Percentiles rank a stretch among this genome's conserved stretches.
These are phyloP conservation scores for Aphaenogaster rudis DNA, from an alignment of 1,140 invertebrate species.

Conservation along the genomic window DNA sequence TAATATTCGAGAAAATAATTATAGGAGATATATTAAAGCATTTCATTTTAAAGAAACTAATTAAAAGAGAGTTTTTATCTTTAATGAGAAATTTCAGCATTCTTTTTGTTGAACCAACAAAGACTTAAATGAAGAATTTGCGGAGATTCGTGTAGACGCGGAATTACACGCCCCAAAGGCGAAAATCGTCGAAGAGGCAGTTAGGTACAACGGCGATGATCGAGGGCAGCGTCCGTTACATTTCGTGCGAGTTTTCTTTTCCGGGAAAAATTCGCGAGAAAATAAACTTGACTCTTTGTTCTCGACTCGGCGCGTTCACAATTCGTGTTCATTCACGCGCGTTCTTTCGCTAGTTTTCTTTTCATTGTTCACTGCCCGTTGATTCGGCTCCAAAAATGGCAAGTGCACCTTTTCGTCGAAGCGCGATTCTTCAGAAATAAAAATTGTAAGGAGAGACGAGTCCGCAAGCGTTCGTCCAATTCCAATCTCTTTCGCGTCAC, in stretches of 20 bases:
- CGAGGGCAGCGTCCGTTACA: conserved; percentile 23
- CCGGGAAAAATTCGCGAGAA: conserved; percentile 35
- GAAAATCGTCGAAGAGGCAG: conserved; percentile 31
- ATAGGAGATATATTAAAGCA: neutral
- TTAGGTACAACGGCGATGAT: conserved; percentile 40
- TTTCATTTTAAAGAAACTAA: neutral
- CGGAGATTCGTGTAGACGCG: conserved; percentile 2
- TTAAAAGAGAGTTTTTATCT: conserved; percentile 25
- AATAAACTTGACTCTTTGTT: conserved; percentile 46
- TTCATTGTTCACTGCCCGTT: conserved; percentile 37
- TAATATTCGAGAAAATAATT: conserved; percentile 24
- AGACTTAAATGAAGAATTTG: conserved; percentile 14
- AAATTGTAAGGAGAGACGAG: neutral
- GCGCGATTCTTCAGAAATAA: conserved; percentile 30
- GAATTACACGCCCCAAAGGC: conserved; percentile 9
- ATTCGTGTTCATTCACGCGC: conserved; percentile 38
- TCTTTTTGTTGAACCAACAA: conserved; percentile 10
- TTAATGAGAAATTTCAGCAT: neutral
- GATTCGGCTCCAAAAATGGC: conserved; percentile 45
- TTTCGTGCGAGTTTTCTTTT: conserved; percentile 39
- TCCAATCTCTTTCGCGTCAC: conserved; percentile 51
- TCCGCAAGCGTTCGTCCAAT: conserved; percentile 35
- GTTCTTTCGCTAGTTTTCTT: conserved; percentile 24
- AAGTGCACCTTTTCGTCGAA: conserved; percentile 24
- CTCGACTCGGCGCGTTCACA: conserved; percentile 25